Base-by-base conservation (phyloP, 1,140 invertebrate genomes). In the Ladona fulva region DNA sequence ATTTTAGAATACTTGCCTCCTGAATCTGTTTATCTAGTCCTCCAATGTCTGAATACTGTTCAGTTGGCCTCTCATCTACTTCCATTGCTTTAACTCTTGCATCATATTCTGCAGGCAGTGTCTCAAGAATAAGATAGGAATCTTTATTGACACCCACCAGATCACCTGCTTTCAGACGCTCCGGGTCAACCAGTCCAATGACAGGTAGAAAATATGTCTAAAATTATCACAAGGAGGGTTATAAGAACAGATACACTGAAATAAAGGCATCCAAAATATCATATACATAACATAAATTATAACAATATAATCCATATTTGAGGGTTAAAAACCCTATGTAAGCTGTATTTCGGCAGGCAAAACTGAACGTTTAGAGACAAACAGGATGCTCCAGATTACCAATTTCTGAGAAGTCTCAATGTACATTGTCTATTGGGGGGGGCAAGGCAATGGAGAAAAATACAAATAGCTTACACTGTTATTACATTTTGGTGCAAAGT, bases 1-100 rank as follows among this genome's bases (percentile, higher is more conserved):
- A 80, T 79, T 78, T 75, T 42, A 79, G 37, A 24, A 44, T 24
- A 37, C 59, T 82, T 81, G 89, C 86, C 84, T 93, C 92, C 82
- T 92, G 91, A 84, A 99, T 99, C 87, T 99, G 98, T 87, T 99
- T 99, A 83, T 99, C 98, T 74, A 99, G 87, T 5, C 98, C 98
- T 84, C 98, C 98, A 86, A 99, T 99, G 87, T 99, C 98, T 59
- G 96, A 97, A 87, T 99, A 99, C 85, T 99, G 97, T 85, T 99
- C 98, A 59, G 97, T 99, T 0, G 98, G 98, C 81, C 98, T 89
- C 86, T 99, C 98, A 86, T 99, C 98, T 0, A 99, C 98, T 86
- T 99, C 98, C 98, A 99, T 99, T 79, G 98, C 98, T 85, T 99
- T 99, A 0, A 99, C 98, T 81, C 98, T 89, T 0, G 97, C 98